Evolutionary conservation across 2,888 invertebrate genomes (phyloP).

Genomic region (Enchytraeus crypticus): DNA sequence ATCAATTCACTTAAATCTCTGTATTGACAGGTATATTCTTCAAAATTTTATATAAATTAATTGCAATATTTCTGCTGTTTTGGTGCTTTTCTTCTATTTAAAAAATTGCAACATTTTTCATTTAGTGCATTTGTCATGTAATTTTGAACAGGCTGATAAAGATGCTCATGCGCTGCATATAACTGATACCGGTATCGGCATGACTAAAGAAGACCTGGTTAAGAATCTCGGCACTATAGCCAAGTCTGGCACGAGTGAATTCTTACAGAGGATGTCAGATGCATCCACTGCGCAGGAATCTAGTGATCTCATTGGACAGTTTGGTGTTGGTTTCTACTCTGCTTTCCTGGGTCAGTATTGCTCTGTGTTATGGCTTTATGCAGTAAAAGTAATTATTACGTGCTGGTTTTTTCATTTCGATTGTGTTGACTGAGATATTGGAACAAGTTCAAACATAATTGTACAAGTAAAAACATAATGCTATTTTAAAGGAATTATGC

Average conservation of each 20-base stretch:
- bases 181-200: constrained; percentile 92
- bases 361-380: constrained; percentile 2
- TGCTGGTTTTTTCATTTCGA: no score
- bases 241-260: constrained; percentile 93
- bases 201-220: constrained; percentile 86
- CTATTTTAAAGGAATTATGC: not conserved
- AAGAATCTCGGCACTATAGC: constrained; percentile 97
- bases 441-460: no score
- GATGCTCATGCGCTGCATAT: constrained; percentile 84
- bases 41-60: no score
- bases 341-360: constrained; percentile 70
- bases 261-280: constrained; percentile 72
- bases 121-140: no score
- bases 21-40: no score
- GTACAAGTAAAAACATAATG: not conserved
- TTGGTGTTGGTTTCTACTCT: constrained; percentile 99
- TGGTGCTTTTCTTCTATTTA: no score
- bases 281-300: constrained; percentile 55
- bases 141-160: constrained; percentile 75
- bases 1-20: no score
- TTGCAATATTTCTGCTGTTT: no score
- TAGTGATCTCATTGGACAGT: constrained; percentile 97
- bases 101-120: no score
- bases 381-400: no score
- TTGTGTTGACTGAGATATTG: no score